Evolutionary conservation across 2,113 vertebrate genomes (phyloP), one percentile per base, ranked within the genome.

Genomic region (Toxotes jaculatrix): DNA sequence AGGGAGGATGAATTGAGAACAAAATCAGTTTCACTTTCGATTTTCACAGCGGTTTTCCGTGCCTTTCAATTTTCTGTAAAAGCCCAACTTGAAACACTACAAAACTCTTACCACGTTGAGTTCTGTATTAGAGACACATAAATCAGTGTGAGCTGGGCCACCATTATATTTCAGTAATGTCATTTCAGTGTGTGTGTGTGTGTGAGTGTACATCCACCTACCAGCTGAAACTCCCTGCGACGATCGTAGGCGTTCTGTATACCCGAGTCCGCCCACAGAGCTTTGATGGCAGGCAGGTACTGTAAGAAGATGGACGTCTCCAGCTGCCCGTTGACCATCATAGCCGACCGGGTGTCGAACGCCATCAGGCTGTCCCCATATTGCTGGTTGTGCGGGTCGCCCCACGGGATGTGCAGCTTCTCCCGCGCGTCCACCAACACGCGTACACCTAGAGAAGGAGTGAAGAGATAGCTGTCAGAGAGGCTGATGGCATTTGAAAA

Each of bases 381-480:
- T 19, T 76, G 85, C 77, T 98, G 97, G 94, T 99, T 99, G 31
- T 94, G 83, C 0, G 94, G 87, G 68, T 98, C 95, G 76, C 97
- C 98, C 98, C 98, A 99, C 0, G 97, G 97, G 88, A 99, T 99
- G 91, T 99, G 98, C 79, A 99, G 97, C 91, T 99, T 99, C 93
- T 99, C 98, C 47, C 98, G 95, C 56, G 98, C 98, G 9, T 99
- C 98, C 38, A 99, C 98, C 68, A 99, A 89, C 84, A 99, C 98
- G 76, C 98, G 95, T 59, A 99, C 89, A 82, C 98, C 98, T 98
- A 93, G 5, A 23, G 47, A 66, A 76, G 27, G 74, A 66, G 64
- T 34, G 53, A n/a, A 43, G 27, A 66, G n/a, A 47, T 49, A 27
- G 43, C 3, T 14, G 7, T 43, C 1, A 65, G 27, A 55, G 60